phyloP scores from a whole-genome alignment of 2,113 vertebrate genomes.

The Lophotis ruficrista region DNA sequence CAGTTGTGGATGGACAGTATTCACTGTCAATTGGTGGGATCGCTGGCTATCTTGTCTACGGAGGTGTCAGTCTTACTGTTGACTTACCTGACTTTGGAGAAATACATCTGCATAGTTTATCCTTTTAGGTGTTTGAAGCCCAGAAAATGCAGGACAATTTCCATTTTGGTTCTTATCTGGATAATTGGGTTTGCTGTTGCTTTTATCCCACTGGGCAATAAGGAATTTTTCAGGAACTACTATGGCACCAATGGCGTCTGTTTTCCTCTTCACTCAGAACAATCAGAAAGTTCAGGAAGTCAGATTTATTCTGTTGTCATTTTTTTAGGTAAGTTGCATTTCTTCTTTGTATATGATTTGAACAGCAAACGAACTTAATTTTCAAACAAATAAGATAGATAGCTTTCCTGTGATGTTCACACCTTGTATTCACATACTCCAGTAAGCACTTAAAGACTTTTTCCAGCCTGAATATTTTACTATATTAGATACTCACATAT shows the following conservation, averaged over 20 bases:
- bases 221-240: slow-evolving; percentile 92
- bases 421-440: neutral
- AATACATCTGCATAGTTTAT: slow-evolving; percentile 97
- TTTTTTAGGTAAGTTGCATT: slow-evolving; percentile 86
- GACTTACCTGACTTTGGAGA: slow-evolving; percentile 95
- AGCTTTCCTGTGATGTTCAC: neutral
- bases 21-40: slow-evolving; percentile 91
- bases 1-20: slow-evolving; percentile 95
- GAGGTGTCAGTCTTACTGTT: slow-evolving; percentile 96
- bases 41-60: slow-evolving; percentile 94
- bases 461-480: neutral
- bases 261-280: slow-evolving; percentile 95
- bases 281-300: slow-evolving; percentile 87
- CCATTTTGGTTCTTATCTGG: slow-evolving; percentile 89
- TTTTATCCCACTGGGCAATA: slow-evolving; percentile 88
- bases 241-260: slow-evolving; percentile 96
- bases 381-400: neutral
- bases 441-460: neutral
- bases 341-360: neutral
- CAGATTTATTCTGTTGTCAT: slow-evolving; percentile 94
- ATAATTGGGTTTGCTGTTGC: slow-evolving; percentile 88
- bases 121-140: slow-evolving; percentile 93
- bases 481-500: neutral
- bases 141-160: slow-evolving; percentile 86
- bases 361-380: neutral